These are phyloP conservation scores for Aphelenchoides avenae DNA, from an alignment of 1,140 invertebrate genomes.

Conservation along the genomic window DNA sequence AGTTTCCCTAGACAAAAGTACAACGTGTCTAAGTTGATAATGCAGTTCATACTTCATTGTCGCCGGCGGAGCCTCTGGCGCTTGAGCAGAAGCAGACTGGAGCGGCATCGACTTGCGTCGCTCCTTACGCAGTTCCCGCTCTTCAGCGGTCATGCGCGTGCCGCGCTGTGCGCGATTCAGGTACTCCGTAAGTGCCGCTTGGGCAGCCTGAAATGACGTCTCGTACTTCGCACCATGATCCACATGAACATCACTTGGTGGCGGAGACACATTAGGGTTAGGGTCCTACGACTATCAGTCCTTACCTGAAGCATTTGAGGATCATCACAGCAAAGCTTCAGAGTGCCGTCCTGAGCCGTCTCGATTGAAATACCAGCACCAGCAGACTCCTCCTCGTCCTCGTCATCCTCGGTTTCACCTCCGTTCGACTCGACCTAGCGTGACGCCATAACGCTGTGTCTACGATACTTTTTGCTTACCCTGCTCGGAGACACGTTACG, in stretches of 20 bases:
- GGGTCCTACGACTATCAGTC: too few relatives aligned
- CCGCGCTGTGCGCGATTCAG: constrained; percentile 31
- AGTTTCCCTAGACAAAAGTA: too few relatives aligned
- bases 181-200: constrained; percentile 46
- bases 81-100: too few relatives aligned
- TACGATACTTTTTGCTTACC: too few relatives aligned
- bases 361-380: constrained; percentile 48
- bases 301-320: constrained; percentile 41
- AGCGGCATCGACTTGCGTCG: constrained; percentile 49
- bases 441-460: too few relatives aligned
- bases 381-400: constrained; percentile 28
- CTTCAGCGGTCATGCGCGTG: constrained; percentile 39
- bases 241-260: too few relatives aligned
- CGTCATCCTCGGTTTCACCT: constrained; percentile 44
- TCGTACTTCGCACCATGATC: too few relatives aligned
- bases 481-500: constrained; percentile 51
- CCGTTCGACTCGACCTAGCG: too few relatives aligned
- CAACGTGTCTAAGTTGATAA: too few relatives aligned
- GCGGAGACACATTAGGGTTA: too few relatives aligned
- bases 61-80: too few relatives aligned
- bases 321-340: constrained; percentile 46
- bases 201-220: constrained; percentile 44
- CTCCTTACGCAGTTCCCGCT: constrained; percentile 43
- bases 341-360: constrained; percentile 42
- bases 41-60: too few relatives aligned